These are phyloP conservation scores for Gandaritis pyraliata DNA, from an alignment of 2,888 invertebrate species.

Conservation along the genomic window DNA sequence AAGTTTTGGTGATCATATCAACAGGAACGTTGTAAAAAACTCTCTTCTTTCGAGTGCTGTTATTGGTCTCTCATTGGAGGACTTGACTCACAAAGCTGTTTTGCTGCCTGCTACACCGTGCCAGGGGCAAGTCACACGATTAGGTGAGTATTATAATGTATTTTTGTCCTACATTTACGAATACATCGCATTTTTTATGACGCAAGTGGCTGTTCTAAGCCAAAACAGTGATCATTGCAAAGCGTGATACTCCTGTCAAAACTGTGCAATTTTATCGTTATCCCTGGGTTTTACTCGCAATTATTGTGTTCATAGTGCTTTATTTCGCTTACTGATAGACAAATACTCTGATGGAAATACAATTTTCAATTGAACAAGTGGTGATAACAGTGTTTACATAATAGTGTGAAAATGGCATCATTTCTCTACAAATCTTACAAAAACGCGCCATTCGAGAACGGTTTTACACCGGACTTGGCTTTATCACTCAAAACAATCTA, in stretches of 20 bases:
- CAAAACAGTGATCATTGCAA: slow-evolving; percentile 50
- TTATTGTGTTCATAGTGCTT: slow-evolving; percentile 32
- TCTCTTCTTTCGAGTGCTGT: slow-evolving; percentile 90
- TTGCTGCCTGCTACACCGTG: slow-evolving; percentile 86
- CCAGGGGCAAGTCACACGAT: slow-evolving; percentile 68
- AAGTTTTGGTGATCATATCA: slow-evolving; percentile 76
- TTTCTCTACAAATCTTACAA: slow-evolving; percentile 73
- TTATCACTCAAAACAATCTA: slow-evolving; percentile 55
- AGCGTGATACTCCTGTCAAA: slow-evolving; percentile 54
- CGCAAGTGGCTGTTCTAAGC: slow-evolving; percentile 53
- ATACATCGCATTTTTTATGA: slow-evolving; percentile 54
- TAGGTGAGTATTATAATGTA: slow-evolving; percentile 75
- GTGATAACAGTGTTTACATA: slow-evolving; percentile 32
- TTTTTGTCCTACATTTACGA: slow-evolving; percentile 59
- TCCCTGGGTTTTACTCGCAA: slow-evolving; percentile 36
- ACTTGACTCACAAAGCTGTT: slow-evolving; percentile 88
- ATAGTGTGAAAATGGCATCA: slow-evolving; percentile 56
- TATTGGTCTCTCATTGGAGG: slow-evolving; percentile 88
- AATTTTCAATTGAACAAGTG: slow-evolving; percentile 9
- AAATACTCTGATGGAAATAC: slow-evolving; percentile 11
- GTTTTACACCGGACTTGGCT: slow-evolving; percentile 64
- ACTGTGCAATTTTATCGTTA: slow-evolving; percentile 38
- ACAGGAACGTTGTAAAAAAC: slow-evolving; percentile 83
- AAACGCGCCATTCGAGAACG: slow-evolving; percentile 69
- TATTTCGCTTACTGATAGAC: slow-evolving; percentile 14